Evolutionary conservation across 2,113 vertebrate species (phyloP), one percentile per base, ranked within the genome.

Genomic region (Recurvirostra avosetta): DNA sequence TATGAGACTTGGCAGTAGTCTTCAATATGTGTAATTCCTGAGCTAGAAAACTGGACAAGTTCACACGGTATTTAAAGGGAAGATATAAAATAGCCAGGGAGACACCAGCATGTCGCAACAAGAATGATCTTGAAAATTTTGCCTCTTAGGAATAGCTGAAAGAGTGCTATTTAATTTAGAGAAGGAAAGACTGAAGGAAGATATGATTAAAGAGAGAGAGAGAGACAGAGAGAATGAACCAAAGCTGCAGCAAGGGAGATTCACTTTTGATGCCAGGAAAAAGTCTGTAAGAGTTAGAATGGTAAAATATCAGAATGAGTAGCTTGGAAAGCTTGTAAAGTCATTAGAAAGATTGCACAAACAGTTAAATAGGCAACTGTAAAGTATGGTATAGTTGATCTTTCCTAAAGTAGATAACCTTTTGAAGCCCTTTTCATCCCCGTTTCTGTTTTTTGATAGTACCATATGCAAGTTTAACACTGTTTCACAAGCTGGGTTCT

Each of bases 271-370:
- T 21, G 3, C 6, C 36, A 30, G 29, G 11, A 25, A 58, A 67
- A 61, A 11, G 1, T 18, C 16, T 65, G 7, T 15, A 65, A 59
- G n/a, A 23, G 8, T 74, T 83, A 36, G 13, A 38, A 63, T 59
- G 20, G 6, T 67, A 70, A 45, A 66, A 55, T 50, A 15, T 17
- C 25, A 19, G 21, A 77, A 73, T 32, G 7, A 1, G 3, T 29
- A 32, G 15, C 29, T 26, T 0, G 0, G 11, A 85, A 20, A 88
- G 1, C 6, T 52, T 55, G 15, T 59, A n/a, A 32, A 65, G 7
- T 65, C 19, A 21, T 67, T 79, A 63, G 38, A 91, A 71, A 50
- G 1, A 49, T 40, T 87, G 90, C 49, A 80, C 9, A 62, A 67
- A n/a, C 40, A 38, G 18, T 53, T 58, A 62, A 82, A 82, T 0